A percentile compares a stretch with the other conserved stretches of the same genome.
These are phyloP conservation scores for Temnothorax longispinosus DNA, from an alignment of 1,140 invertebrate genomes.

Conservation along the genomic window DNA sequence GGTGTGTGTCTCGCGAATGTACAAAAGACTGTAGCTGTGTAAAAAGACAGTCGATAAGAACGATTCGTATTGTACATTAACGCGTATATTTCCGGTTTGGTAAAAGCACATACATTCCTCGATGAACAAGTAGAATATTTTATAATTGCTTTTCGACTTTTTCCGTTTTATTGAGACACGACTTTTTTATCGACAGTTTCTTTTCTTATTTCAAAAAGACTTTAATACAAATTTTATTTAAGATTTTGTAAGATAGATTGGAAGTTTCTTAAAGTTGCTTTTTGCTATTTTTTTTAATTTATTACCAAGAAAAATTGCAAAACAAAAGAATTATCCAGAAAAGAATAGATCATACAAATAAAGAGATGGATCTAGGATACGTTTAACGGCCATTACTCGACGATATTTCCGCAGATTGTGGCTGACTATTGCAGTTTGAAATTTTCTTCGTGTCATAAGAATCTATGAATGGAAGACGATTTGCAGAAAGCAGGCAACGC, in stretches of 20 bases:
- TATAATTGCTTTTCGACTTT: not conserved
- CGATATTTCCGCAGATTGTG: conserved; percentile 23
- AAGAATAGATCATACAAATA: not conserved
- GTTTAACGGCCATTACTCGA: not conserved
- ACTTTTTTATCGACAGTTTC: not conserved
- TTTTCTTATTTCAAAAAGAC: not conserved
- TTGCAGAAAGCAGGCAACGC: conserved; percentile 68
- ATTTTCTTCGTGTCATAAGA: conserved; percentile 38
- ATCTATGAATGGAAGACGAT: conserved; percentile 65
- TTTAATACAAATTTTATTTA: not conserved
- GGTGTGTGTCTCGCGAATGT: conserved; percentile 4
- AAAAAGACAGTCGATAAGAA: conserved; percentile 18
- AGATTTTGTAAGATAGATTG: not conserved
- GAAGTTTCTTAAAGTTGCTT: conserved; percentile 38
- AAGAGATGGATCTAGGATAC: not conserved
- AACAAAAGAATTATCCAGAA: not conserved
- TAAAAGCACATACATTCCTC: not conserved
- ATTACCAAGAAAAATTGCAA: not conserved
- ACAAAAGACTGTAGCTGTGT: conserved; percentile 2
- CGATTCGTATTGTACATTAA: conserved; percentile 11
- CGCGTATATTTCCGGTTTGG: not conserved
- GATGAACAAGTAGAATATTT: not conserved
- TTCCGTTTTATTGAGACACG: conserved; percentile 6
- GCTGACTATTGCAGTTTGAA: not conserved
- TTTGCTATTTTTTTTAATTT: not conserved